phyloP scores from a whole-genome alignment of 2,888 invertebrate species.

The Drosophila histrio region DNA sequence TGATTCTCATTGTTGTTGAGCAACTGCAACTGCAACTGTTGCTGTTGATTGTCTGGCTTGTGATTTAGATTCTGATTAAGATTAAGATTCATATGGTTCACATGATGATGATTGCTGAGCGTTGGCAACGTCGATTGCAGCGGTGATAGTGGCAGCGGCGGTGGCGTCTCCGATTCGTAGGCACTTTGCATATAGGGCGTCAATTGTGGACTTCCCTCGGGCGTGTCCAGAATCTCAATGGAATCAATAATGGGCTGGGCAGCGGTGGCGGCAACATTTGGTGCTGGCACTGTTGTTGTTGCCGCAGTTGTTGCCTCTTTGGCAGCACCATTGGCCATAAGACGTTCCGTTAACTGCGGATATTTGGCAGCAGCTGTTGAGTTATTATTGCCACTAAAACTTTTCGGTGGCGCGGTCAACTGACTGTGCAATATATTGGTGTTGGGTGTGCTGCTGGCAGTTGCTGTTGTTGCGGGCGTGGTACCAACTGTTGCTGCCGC shows the following conservation, averaged over 20 bases:
- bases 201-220: conserved; percentile 79
- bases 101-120: conserved; percentile 59
- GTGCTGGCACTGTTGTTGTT: not conserved
- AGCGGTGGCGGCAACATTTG: conserved; percentile 11
- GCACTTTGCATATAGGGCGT: conserved; percentile 54
- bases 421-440: conserved; percentile 68
- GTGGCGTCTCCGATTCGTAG: conserved; percentile 36
- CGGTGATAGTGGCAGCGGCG: not conserved
- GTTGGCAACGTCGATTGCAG: conserved; percentile 13
- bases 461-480: conserved; percentile 28
- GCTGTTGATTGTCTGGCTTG: conserved; percentile 53
- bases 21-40: conserved; percentile 7
- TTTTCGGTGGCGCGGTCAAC: conserved; percentile 67
- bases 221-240: conserved; percentile 82
- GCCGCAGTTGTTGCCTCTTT: conserved; percentile 8
- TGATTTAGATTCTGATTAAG: conserved; percentile 31
- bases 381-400: conserved; percentile 42
- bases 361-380: conserved; percentile 62
- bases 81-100: conserved; percentile 48
- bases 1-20: conserved; percentile 63
- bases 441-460: conserved; percentile 23
- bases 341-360: conserved; percentile 79
- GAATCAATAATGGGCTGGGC: conserved; percentile 75
- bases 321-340: conserved; percentile 75
- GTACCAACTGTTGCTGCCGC: conserved; percentile 35